phyloP scores from a whole-genome alignment of 1,140 invertebrate genomes.

The Acromyrmex echinatior region DNA sequence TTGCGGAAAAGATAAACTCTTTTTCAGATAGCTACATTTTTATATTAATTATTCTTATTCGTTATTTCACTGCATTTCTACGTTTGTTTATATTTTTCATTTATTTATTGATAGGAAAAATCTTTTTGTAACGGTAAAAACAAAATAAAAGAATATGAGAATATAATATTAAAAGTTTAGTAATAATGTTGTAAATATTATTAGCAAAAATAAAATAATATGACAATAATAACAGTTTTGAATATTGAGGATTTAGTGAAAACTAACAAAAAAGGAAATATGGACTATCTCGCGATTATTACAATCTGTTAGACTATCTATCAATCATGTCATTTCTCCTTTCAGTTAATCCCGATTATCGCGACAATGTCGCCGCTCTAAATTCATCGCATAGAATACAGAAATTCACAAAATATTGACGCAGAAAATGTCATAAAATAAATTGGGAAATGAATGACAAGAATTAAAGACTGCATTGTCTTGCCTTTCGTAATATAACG shows the following conservation, averaged over 20 bases:
- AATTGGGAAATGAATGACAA: background rate
- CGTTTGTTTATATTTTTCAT: background rate
- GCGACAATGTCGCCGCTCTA: slow-evolving; percentile 1
- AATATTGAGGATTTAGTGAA: background rate
- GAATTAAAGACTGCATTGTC: slow-evolving; percentile 26
- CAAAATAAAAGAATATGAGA: background rate
- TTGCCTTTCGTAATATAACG: slow-evolving; percentile 38
- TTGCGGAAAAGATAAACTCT: background rate
- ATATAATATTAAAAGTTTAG: background rate
- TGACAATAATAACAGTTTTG: background rate
- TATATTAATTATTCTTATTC: slow-evolving; percentile 6
- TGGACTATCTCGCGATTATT: background rate
- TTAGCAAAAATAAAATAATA: background rate
- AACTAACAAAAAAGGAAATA: background rate
- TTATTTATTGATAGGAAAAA: background rate
- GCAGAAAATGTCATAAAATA: background rate
- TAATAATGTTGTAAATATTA: background rate
- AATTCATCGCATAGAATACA: slow-evolving; percentile 37
- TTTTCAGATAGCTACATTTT: background rate
- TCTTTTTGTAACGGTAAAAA: background rate
- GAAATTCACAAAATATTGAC: slow-evolving; percentile 50
- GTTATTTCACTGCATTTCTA: background rate
- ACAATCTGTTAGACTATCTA: slow-evolving; percentile 48
- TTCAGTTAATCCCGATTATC: slow-evolving; percentile 13
- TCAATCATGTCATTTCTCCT: slow-evolving; percentile 47